phyloP scores from a whole-genome alignment of 2,797 vertebrate species.

The Chloroceryle inda region DNA sequence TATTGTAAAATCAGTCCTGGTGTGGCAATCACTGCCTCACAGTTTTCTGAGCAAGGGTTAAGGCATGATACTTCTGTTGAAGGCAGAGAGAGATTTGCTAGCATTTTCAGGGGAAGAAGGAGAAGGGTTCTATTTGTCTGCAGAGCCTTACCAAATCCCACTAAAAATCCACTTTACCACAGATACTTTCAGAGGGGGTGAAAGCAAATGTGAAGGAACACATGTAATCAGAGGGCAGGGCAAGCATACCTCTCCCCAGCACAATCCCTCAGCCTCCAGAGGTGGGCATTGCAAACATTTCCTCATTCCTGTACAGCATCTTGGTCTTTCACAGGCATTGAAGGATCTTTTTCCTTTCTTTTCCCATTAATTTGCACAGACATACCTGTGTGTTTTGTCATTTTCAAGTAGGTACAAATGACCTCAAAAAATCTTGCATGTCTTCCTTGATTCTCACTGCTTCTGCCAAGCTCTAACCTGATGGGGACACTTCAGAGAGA shows the following conservation, averaged over 20 bases:
- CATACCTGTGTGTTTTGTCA: neutral
- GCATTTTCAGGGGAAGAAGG: neutral
- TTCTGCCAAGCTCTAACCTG: neutral
- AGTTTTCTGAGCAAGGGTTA: neutral
- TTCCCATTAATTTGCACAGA: neutral
- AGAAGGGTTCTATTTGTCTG: neutral
- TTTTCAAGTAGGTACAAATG: neutral
- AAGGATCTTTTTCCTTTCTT: neutral
- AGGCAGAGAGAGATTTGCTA: neutral
- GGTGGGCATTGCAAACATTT: neutral
- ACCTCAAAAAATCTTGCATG: neutral
- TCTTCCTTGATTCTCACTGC: neutral
- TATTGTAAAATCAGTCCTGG: neutral
- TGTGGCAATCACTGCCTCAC: neutral
- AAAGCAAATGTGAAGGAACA: neutral
- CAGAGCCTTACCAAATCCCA: neutral
- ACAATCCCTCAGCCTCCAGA: neutral
- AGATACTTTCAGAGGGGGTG: neutral
- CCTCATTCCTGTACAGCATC: neutral
- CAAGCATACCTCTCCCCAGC: neutral
- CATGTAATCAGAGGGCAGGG: neutral
- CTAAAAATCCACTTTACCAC: neutral
- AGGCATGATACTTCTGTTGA: neutral
- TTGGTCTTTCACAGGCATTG: accelerated
- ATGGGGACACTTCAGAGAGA: neutral